Evolutionary conservation across 2,797 vertebrate species (phyloP), one percentile per base, ranked within the genome.

Genomic region (Morelia viridis): DNA sequence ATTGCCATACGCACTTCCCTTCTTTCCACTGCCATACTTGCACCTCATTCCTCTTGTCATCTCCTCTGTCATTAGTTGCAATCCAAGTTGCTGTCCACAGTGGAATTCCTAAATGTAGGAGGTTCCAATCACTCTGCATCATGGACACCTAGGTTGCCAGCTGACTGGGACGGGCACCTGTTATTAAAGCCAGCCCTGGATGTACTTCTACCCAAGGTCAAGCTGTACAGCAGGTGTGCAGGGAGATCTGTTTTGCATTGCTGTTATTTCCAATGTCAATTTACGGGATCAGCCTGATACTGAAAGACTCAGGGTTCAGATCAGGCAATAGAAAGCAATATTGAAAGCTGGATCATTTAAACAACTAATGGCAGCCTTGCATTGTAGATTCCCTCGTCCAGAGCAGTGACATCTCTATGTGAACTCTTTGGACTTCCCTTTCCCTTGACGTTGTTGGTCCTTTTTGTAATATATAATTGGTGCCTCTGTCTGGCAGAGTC

Each of bases 401-500:
- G 53, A 96, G 94, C 94, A 0, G 94, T 96, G 93, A 94, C 96
- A 96, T 95, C 93, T 96, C 96, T 96, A 96, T 96, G 96, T 96
- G 95, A 96, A 96, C 96, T 97, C 94, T 97, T 97, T 96, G 95
- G 96, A 96, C 96, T 96, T 92, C 95, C 96, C 96, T 97, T 93
- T 96, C 95, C 96, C 96, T 97, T 97, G 96, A 97, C 96, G 93
- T 96, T 97, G 96, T 97, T 97, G 96, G 96, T 97, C 96, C 96
- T 96, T 97, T 97, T 97, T 97, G 95, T 97, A 97, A 97, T 96
- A 96, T 97, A 97, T 96, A 96, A 97, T 96, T 96, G 96, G 96
- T 96, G 96, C 97, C 96, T 97, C 95, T 97, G 93, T 96, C 95
- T 96, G 96, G 96, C 95, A 99, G 99, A 99, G 96, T 99, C 99